Evolutionary conservation across 2,113 vertebrate genomes (phyloP).

Genomic region (Lepisosteus oculatus): DNA sequence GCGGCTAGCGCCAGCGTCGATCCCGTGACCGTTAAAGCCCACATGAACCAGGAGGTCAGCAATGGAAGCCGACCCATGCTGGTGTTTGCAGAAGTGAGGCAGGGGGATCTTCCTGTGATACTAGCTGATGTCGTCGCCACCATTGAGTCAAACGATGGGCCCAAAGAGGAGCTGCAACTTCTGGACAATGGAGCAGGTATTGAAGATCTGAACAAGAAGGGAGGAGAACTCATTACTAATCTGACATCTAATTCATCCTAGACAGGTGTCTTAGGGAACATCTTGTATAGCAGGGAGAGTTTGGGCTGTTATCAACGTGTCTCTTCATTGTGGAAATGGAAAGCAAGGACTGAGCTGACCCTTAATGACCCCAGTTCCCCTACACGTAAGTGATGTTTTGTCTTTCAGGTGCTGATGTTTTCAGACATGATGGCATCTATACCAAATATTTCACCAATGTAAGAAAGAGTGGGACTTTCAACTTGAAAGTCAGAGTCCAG

Average conservation of each 20-base stretch:
- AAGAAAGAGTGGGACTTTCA: constrained; percentile 45
- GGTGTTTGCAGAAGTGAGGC: constrained; percentile 56
- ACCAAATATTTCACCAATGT: constrained; percentile 59
- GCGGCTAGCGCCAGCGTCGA: constrained; percentile 36
- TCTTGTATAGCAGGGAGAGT: no score
- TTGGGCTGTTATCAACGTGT: neutral
- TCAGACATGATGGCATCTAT: constrained; percentile 60
- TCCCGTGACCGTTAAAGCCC: constrained; percentile 41
- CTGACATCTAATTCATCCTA: no score
- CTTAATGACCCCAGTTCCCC: neutral
- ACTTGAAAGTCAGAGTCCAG: constrained; percentile 50
- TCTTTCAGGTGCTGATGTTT: constrained; percentile 51
- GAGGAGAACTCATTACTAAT: no score
- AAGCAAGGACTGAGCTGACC: neutral
- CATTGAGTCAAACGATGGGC: constrained; percentile 43
- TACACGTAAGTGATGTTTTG: neutral
- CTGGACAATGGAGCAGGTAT: constrained; percentile 64
- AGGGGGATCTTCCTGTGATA: constrained; percentile 49
- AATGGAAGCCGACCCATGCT: constrained; percentile 43
- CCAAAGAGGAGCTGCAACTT: constrained; percentile 38
- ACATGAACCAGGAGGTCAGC: constrained; percentile 38
- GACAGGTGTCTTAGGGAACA: no score
- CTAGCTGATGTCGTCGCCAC: constrained; percentile 51
- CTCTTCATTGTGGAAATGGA: neutral
- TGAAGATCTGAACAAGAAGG: neutral